Conservation (phyloP, 2,888 invertebrate species). For the Dasypolia templi region DNA sequence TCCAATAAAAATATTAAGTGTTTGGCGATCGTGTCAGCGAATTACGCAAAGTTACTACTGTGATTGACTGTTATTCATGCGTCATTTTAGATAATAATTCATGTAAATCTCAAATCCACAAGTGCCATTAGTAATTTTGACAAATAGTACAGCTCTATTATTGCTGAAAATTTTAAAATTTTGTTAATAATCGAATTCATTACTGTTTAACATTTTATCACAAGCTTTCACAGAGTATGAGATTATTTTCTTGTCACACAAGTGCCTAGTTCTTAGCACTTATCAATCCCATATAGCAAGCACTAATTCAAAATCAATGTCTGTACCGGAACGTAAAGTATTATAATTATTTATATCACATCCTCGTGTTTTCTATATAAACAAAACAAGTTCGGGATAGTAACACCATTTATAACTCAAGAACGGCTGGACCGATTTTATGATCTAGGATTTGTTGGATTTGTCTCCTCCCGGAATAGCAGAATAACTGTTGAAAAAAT, state of each 20-base stretch:
- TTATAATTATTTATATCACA: slow-evolving; percentile 27
- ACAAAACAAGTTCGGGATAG: too few relatives aligned
- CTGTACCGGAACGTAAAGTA: slow-evolving; percentile 17
- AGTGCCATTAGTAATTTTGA: slow-evolving; percentile 55
- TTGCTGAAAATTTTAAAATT: slow-evolving; percentile 30
- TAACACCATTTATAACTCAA: too few relatives aligned
- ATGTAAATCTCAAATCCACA: slow-evolving; percentile 38
- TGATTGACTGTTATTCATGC: not conserved
- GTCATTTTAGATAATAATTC: slow-evolving; percentile 18
- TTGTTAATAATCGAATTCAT: slow-evolving; percentile 5
- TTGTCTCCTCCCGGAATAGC: too few relatives aligned
- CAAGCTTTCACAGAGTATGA: slow-evolving; percentile 15
- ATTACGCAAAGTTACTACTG: not conserved
- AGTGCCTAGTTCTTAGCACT: slow-evolving; percentile 53
- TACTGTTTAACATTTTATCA: slow-evolving; percentile 7
- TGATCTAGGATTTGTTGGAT: too few relatives aligned
- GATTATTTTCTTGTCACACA: slow-evolving; percentile 51
- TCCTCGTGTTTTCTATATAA: not conserved
- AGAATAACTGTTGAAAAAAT: too few relatives aligned
- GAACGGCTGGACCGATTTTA: too few relatives aligned
- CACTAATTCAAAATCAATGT: slow-evolving; percentile 18
- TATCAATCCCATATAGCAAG: slow-evolving; percentile 17
- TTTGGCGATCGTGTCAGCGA: slow-evolving; percentile 6
- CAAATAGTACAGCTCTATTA: slow-evolving; percentile 52
- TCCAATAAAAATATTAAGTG: not conserved